phyloP scores from a whole-genome alignment of 2,113 vertebrate species.

The Hemiprocne comata region DNA sequence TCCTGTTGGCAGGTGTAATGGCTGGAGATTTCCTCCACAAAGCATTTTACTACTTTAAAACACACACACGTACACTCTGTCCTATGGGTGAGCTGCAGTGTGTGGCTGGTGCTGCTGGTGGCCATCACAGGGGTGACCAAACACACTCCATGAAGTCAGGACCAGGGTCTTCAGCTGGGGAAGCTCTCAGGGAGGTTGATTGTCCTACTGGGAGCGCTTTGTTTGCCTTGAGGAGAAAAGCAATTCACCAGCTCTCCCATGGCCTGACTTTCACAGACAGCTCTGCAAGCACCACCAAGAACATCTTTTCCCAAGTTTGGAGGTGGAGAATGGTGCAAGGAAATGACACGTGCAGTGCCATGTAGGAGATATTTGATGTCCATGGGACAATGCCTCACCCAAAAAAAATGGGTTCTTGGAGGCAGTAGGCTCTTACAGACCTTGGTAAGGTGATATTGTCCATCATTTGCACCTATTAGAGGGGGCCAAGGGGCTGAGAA shows the following conservation, averaged over 20 bases:
- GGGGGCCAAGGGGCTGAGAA: neutral
- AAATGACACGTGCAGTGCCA: fast-evolving
- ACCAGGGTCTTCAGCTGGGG: neutral
- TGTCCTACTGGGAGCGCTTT: neutral
- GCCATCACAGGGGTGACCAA: neutral
- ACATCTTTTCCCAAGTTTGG: neutral
- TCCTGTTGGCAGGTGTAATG: neutral
- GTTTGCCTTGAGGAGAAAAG: neutral
- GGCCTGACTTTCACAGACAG: neutral
- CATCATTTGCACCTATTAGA: neutral
- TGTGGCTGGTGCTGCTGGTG: neutral
- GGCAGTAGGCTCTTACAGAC: neutral
- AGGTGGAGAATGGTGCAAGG: neutral
- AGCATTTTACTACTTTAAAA: neutral
- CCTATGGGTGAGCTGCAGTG: neutral
- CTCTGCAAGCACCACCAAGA: neutral
- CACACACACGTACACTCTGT: neutral
- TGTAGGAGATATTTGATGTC: too few relatives aligned
- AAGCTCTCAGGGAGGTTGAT: neutral
- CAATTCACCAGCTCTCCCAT: neutral
- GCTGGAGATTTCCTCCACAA: neutral
- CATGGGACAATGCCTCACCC: neutral
- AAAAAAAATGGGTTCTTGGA: neutral
- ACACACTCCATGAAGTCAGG: conserved; percentile 22
- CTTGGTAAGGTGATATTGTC: neutral